These are phyloP conservation scores for Spermophilus dauricus DNA, from an alignment of 2,113 vertebrate species.

Conservation along the genomic window DNA sequence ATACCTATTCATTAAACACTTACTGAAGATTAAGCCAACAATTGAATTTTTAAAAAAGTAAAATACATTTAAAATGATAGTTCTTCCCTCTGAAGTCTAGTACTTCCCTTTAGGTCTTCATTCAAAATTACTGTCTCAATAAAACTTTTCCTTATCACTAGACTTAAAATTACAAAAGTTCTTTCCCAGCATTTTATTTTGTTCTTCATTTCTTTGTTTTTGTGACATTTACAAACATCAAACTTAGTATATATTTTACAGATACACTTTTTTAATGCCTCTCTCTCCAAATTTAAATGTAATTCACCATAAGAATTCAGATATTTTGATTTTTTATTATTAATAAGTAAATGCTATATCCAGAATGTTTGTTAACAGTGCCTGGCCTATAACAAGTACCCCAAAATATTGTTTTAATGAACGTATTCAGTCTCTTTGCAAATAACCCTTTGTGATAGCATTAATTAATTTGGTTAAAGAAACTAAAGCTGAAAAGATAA, in stretches of 20 bases:
- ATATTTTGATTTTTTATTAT: background rate
- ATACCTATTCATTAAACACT: background rate
- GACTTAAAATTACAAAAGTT: slow-evolving; percentile 22
- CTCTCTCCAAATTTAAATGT: background rate
- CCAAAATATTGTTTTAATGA: background rate
- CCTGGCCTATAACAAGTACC: rapidly evolving
- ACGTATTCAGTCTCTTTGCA: background rate
- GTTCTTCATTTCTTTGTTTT: background rate
- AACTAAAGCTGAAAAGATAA: background rate
- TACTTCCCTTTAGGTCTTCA: background rate
- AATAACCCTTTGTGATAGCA: background rate
- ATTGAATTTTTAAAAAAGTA: background rate
- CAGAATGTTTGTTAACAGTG: background rate
- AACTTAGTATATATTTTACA: background rate
- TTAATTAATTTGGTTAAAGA: background rate
- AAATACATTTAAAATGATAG: background rate
- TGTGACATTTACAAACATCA: background rate
- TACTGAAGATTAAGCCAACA: background rate
- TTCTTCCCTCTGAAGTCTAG: background rate
- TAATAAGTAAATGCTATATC: background rate
- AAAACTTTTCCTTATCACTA: slow-evolving; percentile 69
- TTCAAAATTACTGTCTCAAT: slow-evolving; percentile 44
- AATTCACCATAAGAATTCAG: background rate
- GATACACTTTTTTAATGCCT: background rate
- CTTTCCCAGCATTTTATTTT: background rate